Evolutionary conservation across 2,797 vertebrate genomes (phyloP), one percentile per base, ranked within the genome.

Genomic region (Chloroceryle inda): DNA sequence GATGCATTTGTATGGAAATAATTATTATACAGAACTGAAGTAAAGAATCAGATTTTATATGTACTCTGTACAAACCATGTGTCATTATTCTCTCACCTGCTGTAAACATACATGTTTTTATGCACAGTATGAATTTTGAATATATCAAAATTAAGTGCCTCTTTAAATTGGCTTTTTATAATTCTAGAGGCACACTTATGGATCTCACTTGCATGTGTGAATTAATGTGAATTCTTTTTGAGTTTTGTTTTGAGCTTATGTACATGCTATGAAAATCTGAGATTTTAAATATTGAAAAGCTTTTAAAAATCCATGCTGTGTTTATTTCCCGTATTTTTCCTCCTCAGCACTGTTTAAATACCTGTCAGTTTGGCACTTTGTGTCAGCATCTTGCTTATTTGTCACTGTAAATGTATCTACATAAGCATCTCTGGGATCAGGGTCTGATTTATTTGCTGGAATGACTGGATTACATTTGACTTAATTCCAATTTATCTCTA

Each of bases 111-210:
- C 3, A 6, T 12, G 6, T 49, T 56, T 10, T 68, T 74, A 35
- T 27, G 9, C 13, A 66, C 15, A 55, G 27, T 47, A 19, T 17
- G 9, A 52, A 67, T 64, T 80, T 40, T 1, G 0, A 67, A 53
- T 59, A 11, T 27, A 12, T 47, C 9, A 59, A 37, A 84, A 58
- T 1, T 44, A 42, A 38, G 9, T 10, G 0, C 5, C 59, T 26
- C 17, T 86, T 77, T 55, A 15, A 66, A 35, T 27, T 24, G 49
- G 1, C 2, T 49, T 94, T 61, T 75, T 59, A 3, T 14, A 47
- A 21, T 37, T 45, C 1, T 64, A 33, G 77, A 75, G 9, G 11
- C 8, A 31, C 3, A 29, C 3, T 74, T 63, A 42, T 0, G 0
- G 7, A 38, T 85, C 11, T 45, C 20, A 33, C 47, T 80, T 18